Evolutionary conservation across 2,113 vertebrate genomes (phyloP), one percentile per base, ranked within the genome.

Genomic region (Ciconia boyciana): DNA sequence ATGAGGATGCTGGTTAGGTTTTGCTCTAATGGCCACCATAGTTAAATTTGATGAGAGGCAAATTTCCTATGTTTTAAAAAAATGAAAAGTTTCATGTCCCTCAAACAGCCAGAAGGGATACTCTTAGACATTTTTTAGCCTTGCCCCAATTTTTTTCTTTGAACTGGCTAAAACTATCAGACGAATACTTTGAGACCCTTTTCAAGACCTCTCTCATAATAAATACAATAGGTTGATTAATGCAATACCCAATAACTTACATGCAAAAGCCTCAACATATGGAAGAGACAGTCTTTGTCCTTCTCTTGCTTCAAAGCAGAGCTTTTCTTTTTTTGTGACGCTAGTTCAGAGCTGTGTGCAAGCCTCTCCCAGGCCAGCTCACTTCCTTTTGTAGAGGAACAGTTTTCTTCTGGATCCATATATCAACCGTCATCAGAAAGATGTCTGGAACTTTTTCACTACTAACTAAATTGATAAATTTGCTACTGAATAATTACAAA

Each of bases 401-500:
- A 36, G 31, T 72, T 91, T 91, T 87, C 61, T 87, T 72, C 87
- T 69, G 44, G 25, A 87, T 76, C 36, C 18, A 21, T 74, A 82
- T 94, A 83, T 76, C 69, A 76, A 1, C 8, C 18, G 84, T 69
- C 78, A 70, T 24, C 78, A 88, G 17, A 80, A 55, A 65, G 14
- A 62, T n/a, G 25, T 51, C 84, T 85, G 89, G n/a, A 85, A 83
- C 31, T 83, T 94, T 72, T 93, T 91, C 75, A 77, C 62, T n/a
- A 61, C 66, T 82, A 75, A 79, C 41, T 66, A 69, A 87, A 83
- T 39, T 74, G 58, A 77, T 70, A 66, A 12, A 70, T 74, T 93
- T 83, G 54, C 79, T 87, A 66, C 51, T 66, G 52, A 95, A 94
- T 83, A 95, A 87, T 76, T 77, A 64, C 46, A 74, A 80, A 93